These are phyloP conservation scores for Meiosimyza platycephala DNA, from an alignment of 2,888 invertebrate species.

Conservation along the genomic window DNA sequence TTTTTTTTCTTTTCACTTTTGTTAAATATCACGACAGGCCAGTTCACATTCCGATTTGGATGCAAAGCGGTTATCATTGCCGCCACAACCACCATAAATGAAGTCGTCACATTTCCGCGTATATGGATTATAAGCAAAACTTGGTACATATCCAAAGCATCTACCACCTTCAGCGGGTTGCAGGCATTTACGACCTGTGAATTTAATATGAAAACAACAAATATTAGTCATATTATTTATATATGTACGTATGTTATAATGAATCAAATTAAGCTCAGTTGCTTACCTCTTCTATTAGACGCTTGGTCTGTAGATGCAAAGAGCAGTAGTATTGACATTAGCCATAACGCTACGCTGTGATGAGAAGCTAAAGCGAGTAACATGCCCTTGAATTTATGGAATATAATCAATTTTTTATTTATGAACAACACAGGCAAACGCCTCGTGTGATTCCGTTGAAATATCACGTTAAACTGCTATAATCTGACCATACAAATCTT, in stretches of 20 bases:
- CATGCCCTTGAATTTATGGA: slow-evolving; percentile 18
- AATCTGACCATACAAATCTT: neutral
- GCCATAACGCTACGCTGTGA: neutral
- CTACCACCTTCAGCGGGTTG: slow-evolving; percentile 75
- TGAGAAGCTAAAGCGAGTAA: neutral
- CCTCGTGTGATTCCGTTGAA: slow-evolving; percentile 5
- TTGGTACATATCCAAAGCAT: slow-evolving; percentile 72
- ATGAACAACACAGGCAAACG: neutral
- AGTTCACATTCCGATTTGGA: slow-evolving; percentile 73
- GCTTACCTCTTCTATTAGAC: slow-evolving; percentile 23
- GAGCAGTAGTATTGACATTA: neutral
- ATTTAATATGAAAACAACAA: slow-evolving; percentile 1
- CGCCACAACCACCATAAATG: slow-evolving; percentile 79
- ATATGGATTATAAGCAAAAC: slow-evolving; percentile 56
- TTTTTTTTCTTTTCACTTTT: too few species aligned
- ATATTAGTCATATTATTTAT: neutral
- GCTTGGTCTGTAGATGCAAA: neutral
- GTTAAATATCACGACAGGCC: slow-evolving; percentile 34
- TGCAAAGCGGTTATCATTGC: slow-evolving; percentile 82
- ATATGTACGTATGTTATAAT: neutral
- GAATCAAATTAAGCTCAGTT: neutral
- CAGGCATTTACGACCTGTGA: slow-evolving; percentile 68
- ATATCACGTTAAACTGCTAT: slow-evolving; percentile 14
- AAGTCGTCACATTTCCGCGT: slow-evolving; percentile 75
- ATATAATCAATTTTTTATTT: neutral